Percentiles rank a stretch among this genome's conserved stretches.
These are phyloP conservation scores for Machimus rusticus DNA, from an alignment of 2,888 invertebrate species.

Conservation along the genomic window DNA sequence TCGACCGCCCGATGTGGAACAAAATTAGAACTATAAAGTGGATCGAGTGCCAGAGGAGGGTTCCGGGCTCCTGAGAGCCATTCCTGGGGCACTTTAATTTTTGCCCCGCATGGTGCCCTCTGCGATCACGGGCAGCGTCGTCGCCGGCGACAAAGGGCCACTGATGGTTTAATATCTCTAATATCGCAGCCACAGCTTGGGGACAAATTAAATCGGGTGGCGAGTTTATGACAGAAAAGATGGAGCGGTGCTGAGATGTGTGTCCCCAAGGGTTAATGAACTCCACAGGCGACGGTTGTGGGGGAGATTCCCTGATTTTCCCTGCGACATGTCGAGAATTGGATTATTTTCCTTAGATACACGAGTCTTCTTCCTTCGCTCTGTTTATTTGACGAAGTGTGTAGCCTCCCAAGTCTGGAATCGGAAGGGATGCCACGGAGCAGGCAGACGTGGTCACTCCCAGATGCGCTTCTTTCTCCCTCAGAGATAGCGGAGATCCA, in stretches of 20 bases:
- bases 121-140: background rate
- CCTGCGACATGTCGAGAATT: background rate
- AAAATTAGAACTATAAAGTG: background rate
- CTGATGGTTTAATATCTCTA: background rate
- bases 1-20: background rate
- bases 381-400: background rate
- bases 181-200: background rate
- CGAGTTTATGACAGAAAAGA: background rate
- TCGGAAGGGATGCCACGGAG: background rate
- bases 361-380: background rate
- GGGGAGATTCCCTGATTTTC: background rate
- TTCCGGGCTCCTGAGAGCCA: background rate
- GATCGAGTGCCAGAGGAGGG: background rate
- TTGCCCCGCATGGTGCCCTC: background rate
- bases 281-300: background rate
- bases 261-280: background rate
- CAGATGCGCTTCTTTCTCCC: background rate
- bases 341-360: background rate
- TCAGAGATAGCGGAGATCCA: background rate
- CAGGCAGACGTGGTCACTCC: background rate
- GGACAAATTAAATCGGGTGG: background rate
- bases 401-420: background rate
- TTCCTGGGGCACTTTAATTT: background rate
- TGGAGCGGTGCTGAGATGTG: background rate
- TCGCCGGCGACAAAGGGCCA: background rate